Percentiles rank a stretch among this genome's conserved stretches.
These are phyloP conservation scores for Agapornis canus DNA, from an alignment of 2,797 vertebrate genomes.

Conservation along the genomic window DNA sequence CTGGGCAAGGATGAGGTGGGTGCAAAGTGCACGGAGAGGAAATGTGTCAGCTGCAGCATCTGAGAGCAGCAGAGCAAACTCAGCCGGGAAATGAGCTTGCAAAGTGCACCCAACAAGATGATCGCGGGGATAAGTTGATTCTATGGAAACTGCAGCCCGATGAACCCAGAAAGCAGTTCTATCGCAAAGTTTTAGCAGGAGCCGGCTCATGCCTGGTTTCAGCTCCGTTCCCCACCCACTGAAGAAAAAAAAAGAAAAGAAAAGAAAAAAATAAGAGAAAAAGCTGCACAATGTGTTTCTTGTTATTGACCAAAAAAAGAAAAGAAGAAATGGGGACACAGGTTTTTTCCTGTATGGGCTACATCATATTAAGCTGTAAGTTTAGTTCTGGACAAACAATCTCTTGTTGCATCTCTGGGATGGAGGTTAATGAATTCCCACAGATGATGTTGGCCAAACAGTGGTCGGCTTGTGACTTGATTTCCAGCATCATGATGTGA, in stretches of 20 bases:
- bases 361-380: slow-evolving; percentile 82
- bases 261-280: not conserved
- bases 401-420: slow-evolving; percentile 75
- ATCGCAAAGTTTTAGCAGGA: slow-evolving; percentile 65
- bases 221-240: slow-evolving; percentile 50
- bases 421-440: slow-evolving; percentile 79
- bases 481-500: slow-evolving; percentile 73
- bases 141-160: slow-evolving; percentile 58
- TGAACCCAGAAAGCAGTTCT: slow-evolving; percentile 55
- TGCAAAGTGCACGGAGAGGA: slow-evolving; percentile 45
- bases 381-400: slow-evolving; percentile 76
- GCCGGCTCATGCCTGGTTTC: slow-evolving; percentile 14
- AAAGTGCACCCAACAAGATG: slow-evolving; percentile 51
- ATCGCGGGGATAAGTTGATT: slow-evolving; percentile 58
- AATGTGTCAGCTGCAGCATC: slow-evolving; percentile 71
- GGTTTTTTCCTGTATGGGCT: slow-evolving; percentile 72
- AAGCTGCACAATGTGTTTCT: slow-evolving; percentile 75
- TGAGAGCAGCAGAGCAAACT: slow-evolving; percentile 41
- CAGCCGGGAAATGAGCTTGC: slow-evolving; percentile 60
- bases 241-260: not conserved
- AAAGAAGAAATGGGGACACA: slow-evolving; percentile 32
- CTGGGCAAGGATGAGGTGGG: slow-evolving; percentile 45
- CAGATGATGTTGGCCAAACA: slow-evolving; percentile 78
- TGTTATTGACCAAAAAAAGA: slow-evolving; percentile 29
- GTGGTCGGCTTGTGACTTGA: slow-evolving; percentile 74